Evolutionary conservation across 37 sponge, comb jelly and placozoan species (phyloP).

Genomic region (Ephydatia muelleri): DNA sequence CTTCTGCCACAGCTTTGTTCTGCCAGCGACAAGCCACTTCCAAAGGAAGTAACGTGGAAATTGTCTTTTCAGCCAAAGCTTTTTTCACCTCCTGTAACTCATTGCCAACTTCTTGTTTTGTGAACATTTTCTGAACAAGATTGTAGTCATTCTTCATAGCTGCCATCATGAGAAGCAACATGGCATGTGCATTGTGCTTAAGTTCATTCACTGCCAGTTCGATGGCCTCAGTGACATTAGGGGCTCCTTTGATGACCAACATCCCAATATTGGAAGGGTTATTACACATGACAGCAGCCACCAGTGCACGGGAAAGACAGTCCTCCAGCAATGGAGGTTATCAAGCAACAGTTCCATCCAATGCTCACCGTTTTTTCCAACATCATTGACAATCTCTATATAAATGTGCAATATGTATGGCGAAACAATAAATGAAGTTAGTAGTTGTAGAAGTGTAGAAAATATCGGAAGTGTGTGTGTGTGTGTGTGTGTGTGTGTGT

Average conservation of each 20-base stretch:
- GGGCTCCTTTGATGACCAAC: constrained; percentile 58
- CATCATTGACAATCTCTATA: constrained; percentile 65
- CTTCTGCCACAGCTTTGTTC: constrained; percentile 38
- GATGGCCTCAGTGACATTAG: constrained; percentile 46
- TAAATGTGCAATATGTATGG: no score
- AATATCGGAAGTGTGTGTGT: no score
- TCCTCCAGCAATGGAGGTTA: constrained; percentile 36
- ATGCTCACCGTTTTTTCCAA: constrained; percentile 51
- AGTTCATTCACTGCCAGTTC: constrained; percentile 15
- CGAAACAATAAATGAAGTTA: no score
- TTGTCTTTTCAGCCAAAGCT: constrained; percentile 35
- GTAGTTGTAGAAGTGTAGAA: no score
- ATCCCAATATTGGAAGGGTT: constrained; percentile 62
- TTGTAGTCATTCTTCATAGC: constrained; percentile 35
- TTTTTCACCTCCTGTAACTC: constrained; percentile 51
- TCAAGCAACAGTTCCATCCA: constrained; percentile 48
- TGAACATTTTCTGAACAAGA: constrained; percentile 64
- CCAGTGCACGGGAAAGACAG: constrained; percentile 64
- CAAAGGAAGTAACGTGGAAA: constrained; percentile 75
- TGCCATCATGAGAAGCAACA: constrained; percentile 64
- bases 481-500: not conserved
- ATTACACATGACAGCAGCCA: constrained; percentile 46
- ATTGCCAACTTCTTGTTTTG: constrained; percentile 10
- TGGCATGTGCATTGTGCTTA: constrained; percentile 49
- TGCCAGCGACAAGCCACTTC: constrained; percentile 68